A percentile compares a stretch with the other conserved stretches of the same genome.
Conservation (phyloP, 1,140 invertebrate species). For the Cydia pomonella region DNA sequence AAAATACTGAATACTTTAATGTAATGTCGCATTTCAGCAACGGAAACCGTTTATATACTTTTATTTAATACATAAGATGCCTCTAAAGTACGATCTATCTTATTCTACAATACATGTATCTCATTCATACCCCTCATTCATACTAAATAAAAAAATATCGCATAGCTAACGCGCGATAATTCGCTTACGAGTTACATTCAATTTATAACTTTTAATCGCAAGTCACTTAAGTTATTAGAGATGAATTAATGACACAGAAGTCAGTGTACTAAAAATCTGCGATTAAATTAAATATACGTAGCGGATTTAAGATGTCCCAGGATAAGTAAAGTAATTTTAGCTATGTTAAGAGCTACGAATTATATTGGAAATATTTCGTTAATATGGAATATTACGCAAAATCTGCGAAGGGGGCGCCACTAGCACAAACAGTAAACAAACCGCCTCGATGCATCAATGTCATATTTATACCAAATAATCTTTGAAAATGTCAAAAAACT, state of each 20-base stretch:
- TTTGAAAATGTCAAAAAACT: no score
- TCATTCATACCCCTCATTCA: neutral
- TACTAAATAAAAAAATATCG: constrained; percentile 11
- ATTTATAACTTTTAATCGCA: neutral
- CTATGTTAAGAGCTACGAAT: neutral
- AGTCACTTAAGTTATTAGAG: constrained; percentile 5
- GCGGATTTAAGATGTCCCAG: neutral
- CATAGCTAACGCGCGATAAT: neutral
- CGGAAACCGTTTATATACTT: neutral
- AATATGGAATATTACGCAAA: no score
- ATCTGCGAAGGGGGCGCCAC: no score
- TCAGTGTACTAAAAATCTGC: constrained; percentile 12
- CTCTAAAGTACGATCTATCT: constrained; percentile 6
- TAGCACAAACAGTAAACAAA: no score
- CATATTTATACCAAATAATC: no score
- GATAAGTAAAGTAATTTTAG: neutral
- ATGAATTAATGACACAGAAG: neutral
- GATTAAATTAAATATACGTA: constrained; percentile 28
- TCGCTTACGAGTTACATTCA: neutral
- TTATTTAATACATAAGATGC: neutral
- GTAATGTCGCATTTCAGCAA: neutral
- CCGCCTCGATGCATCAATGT: no score
- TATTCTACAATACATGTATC: neutral
- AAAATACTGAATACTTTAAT: neutral
- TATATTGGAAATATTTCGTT: neutral